Conservation (phyloP, 2,888 invertebrate species). For the Alcis repandata region DNA sequence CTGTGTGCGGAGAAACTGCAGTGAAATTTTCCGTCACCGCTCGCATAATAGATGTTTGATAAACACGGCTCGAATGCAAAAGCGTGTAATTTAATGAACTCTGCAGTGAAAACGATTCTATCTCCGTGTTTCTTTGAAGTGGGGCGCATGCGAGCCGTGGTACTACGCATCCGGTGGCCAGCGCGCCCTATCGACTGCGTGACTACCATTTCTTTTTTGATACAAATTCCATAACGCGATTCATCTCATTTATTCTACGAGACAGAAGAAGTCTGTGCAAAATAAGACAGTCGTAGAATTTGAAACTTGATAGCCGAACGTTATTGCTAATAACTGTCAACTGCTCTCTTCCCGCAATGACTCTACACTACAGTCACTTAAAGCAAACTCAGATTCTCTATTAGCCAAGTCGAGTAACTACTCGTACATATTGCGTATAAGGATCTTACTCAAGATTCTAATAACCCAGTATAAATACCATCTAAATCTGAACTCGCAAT, state of each 20-base stretch:
- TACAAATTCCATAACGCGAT: neutral
- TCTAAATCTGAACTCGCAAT: constrained; percentile 45
- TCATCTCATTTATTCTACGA: neutral
- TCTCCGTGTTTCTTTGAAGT: constrained; percentile 35
- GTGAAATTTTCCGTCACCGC: constrained; percentile 40
- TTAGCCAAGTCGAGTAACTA: neutral
- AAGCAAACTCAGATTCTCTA: neutral
- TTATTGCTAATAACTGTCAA: neutral
- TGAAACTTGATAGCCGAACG: neutral
- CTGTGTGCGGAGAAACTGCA: constrained; percentile 39
- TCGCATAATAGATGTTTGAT: constrained; percentile 37
- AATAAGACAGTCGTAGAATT: neutral
- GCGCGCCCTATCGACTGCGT: constrained; percentile 25
- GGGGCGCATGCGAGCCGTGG: constrained; percentile 30
- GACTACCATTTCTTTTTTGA: neutral
- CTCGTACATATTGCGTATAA: constrained; percentile 11
- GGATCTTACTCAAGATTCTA: constrained; percentile 30
- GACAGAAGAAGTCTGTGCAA: neutral
- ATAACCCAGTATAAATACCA: constrained; percentile 37
- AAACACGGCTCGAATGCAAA: constrained; percentile 35
- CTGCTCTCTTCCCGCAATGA: neutral
- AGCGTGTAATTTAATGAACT: constrained; percentile 39
- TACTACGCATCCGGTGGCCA: constrained; percentile 50
- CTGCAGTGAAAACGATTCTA: constrained; percentile 43
- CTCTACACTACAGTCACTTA: neutral